Conservation (phyloP, 2,113 vertebrate species). For the Aleadryas rufinucha region DNA sequence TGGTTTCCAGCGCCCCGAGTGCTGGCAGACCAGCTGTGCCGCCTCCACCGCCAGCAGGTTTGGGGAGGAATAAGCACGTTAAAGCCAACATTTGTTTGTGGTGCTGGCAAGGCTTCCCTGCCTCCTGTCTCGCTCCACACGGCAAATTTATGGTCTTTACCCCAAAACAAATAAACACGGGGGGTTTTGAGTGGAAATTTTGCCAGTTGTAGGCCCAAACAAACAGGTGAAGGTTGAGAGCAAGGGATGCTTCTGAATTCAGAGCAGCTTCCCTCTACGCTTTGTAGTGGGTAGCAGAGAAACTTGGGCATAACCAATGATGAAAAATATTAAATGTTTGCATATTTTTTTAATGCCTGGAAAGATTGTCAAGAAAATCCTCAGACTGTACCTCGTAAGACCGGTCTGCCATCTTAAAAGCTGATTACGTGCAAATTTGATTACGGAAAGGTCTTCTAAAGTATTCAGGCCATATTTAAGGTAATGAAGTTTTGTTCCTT, state of each 20-base stretch:
- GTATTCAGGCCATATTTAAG: background rate
- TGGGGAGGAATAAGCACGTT: background rate
- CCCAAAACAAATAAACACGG: background rate
- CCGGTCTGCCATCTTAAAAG: background rate
- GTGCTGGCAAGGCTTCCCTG: background rate
- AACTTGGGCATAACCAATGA: accelerated
- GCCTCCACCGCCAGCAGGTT: background rate
- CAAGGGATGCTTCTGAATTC: background rate
- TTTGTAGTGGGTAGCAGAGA: background rate
- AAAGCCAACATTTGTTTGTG: background rate
- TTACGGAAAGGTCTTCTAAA: background rate
- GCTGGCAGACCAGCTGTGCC: background rate
- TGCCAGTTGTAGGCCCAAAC: background rate
- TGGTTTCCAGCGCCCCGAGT: background rate
- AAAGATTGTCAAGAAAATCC: background rate
- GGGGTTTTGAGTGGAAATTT: background rate
- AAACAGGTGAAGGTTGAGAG: background rate
- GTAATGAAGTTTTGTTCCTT: background rate
- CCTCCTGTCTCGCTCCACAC: background rate
- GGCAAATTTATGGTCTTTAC: background rate
- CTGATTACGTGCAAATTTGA: background rate
- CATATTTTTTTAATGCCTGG: background rate
- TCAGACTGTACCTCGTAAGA: background rate
- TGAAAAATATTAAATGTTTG: background rate
- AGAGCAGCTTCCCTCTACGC: accelerated